Conservation (phyloP, 2,888 invertebrate species). For the Portevinia maculata region DNA sequence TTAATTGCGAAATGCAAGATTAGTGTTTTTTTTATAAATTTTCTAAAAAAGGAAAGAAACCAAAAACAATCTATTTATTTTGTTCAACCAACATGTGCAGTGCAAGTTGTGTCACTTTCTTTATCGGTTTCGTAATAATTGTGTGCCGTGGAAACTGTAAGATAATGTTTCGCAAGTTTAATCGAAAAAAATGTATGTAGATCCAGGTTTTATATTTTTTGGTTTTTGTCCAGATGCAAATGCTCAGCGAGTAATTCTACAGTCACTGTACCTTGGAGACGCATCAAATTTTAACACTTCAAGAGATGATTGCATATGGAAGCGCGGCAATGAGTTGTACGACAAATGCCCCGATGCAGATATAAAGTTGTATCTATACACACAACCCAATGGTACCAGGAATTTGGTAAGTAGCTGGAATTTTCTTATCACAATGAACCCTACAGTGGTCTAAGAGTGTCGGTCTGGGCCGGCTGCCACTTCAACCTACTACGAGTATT, state of each 20-base stretch:
- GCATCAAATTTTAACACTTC: conserved; percentile 85
- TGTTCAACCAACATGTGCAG: conserved; percentile 18
- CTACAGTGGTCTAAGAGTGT: too few relatives aligned
- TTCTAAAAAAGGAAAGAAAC: neutral
- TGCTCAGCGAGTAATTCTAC: conserved; percentile 75
- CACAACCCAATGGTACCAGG: conserved; percentile 84
- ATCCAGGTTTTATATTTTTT: neutral
- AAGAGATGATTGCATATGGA: conserved; percentile 88
- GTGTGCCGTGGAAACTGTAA: conserved; percentile 48
- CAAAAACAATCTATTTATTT: neutral
- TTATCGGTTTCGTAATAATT: conserved; percentile 39
- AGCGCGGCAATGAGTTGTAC: conserved; percentile 85
- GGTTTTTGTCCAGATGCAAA: conserved; percentile 26
- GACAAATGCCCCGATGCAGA: conserved; percentile 90
- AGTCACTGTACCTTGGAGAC: conserved; percentile 86
- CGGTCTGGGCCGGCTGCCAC: too few relatives aligned
- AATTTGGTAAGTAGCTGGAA: conserved; percentile 81
- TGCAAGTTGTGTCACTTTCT: conserved; percentile 13
- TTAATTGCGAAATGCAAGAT: conserved; percentile 23
- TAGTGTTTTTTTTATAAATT: neutral
- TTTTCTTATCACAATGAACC: too few relatives aligned
- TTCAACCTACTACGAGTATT: too few relatives aligned
- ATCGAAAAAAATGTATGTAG: neutral
- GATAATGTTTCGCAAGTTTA: conserved; percentile 19
- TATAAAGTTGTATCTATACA: conserved; percentile 87